Evolutionary conservation across 2,113 vertebrate species (phyloP).

Genomic region (Malurus cyaneus): DNA sequence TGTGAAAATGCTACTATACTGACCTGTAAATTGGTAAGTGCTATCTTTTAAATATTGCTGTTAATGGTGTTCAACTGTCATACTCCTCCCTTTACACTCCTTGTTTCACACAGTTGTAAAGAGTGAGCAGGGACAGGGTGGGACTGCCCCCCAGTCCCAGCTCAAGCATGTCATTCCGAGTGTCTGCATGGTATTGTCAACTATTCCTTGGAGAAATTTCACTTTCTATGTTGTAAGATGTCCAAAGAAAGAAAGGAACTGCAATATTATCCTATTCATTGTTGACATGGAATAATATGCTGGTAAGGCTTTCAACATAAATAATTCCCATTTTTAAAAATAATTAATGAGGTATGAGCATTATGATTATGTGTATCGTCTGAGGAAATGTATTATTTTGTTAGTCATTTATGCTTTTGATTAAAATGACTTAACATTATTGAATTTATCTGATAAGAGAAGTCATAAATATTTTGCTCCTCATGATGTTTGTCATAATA

Average conservation of each 20-base stretch:
- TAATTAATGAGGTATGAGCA: neutral
- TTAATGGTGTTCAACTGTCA: neutral
- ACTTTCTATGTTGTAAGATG: neutral
- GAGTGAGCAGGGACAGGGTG: neutral
- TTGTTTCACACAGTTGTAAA: neutral
- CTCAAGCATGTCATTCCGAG: neutral
- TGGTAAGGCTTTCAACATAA: neutral
- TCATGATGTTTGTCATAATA: neutral
- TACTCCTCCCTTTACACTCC: neutral
- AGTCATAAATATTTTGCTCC: neutral
- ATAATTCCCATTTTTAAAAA: neutral
- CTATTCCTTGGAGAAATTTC: neutral
- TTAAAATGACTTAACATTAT: neutral
- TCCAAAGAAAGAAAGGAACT: neutral
- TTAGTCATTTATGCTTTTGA: neutral
- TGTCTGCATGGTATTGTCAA: neutral
- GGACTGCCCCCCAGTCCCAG: neutral
- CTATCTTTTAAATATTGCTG: neutral
- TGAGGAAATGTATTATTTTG: neutral
- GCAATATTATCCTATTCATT: neutral
- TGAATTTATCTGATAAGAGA: neutral
- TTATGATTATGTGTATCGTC: neutral
- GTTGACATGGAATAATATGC: neutral
- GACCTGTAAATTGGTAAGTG: conserved; percentile 88
- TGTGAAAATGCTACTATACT: conserved; percentile 82